phyloP scores from a whole-genome alignment of 1,140 invertebrate species.

The Phortica variegata region DNA sequence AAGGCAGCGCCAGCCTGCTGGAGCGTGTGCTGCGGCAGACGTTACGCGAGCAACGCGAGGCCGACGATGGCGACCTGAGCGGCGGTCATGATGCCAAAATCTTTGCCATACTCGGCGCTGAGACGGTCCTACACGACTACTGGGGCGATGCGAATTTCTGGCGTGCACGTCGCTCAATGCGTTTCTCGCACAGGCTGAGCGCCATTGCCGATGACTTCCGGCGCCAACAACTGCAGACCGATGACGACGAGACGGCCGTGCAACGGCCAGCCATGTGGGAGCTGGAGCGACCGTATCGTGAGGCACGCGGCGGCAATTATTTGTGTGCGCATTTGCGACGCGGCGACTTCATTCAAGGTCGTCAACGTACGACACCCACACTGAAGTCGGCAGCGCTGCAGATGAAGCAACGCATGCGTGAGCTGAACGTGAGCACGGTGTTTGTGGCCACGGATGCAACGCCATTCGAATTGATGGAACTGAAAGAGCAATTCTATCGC shows the following conservation, averaged over 20 bases:
- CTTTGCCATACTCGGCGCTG: conserved; percentile 82
- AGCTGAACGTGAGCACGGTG: conserved; percentile 64
- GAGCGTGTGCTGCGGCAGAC: conserved; percentile 57
- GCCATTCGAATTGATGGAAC: conserved; percentile 44
- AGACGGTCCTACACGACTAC: conserved; percentile 82
- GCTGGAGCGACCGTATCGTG: conserved; percentile 48
- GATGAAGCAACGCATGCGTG: conserved; percentile 64
- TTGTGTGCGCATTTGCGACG: conserved; percentile 78
- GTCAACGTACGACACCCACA: conserved; percentile 68
- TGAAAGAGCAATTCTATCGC: conserved; percentile 42
- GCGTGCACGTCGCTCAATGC: conserved; percentile 86
- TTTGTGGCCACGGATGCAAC: conserved; percentile 82
- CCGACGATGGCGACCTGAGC: conserved; percentile 19
- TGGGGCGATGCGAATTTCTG: conserved; percentile 85
- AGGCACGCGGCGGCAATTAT: conserved; percentile 73
- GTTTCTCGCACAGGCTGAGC: conserved; percentile 73
- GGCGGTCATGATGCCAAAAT: conserved; percentile 56
- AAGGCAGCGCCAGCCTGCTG: conserved; percentile 74
- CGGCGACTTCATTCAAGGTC: conserved; percentile 74
- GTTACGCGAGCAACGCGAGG: conserved; percentile 32
- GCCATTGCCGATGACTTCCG: conserved; percentile 74
- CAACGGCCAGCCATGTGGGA: conserved; percentile 49
- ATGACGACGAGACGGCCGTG: conserved; percentile 56
- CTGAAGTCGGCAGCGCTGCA: conserved; percentile 72
- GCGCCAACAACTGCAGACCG: conserved; percentile 66